Evolutionary conservation across 2,888 invertebrate species (phyloP), one percentile per base, ranked within the genome.

Genomic region (Andrena camellia): DNA sequence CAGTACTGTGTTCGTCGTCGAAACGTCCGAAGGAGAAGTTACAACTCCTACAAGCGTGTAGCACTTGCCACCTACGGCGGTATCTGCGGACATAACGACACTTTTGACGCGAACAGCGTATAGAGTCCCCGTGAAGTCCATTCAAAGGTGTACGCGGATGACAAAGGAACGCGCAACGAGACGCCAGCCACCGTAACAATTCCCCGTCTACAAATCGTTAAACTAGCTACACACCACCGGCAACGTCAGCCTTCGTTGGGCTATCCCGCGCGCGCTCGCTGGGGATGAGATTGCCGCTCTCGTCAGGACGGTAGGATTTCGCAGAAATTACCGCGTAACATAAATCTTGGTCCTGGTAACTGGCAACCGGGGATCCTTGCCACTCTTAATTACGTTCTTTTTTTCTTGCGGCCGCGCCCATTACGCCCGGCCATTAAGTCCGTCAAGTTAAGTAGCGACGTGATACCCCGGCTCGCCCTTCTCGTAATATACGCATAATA

Each of bases 381-480:
- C 88, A 86, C 90, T 89, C 91, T 91, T 92, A 92, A 91, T 92
- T 92, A 88, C 90, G 81, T 86, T 78, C 80, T 81, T 86, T 89
- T 84, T 92, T 89, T 85, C 85, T 89, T 83, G 75, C 73, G 81
- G 84, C 86, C 83, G 84, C 88, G 73, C 86, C 88, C 90, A 91
- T 92, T 92, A 91, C 86, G 87, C 89, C 81, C 84, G 87, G 85
- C 90, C 91, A 92, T 92, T 92, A 92, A 92, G 90, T 91, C 87
- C 88, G 91, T 90, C 91, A 90, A 91, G 89, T 91, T 90, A 91
- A 93, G 90, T 89, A 92, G 90, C 89, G 88, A 88, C 90, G 91
- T 88, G 91, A 91, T 91, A 90, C 87, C 86, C 82, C 29, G 73
- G 70, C 88, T 73, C 77, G 62, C 75, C 77, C 68, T 82, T 78